These are phyloP conservation scores for Ardeotis arabs DNA, from an alignment of 2,113 vertebrate genomes.

Conservation along the genomic window DNA sequence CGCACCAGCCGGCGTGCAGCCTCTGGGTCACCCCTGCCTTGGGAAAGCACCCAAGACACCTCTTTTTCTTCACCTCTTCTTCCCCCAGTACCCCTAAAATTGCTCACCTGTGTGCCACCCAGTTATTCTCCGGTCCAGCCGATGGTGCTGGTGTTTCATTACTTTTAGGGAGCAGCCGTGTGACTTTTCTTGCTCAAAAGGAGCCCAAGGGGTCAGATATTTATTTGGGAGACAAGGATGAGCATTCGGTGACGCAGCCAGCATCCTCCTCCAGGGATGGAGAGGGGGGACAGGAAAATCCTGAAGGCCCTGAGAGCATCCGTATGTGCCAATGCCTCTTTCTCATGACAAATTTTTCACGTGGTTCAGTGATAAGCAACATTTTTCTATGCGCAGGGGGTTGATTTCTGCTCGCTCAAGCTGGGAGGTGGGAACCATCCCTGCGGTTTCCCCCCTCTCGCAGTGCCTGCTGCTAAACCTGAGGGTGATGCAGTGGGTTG, in stretches of 20 bases:
- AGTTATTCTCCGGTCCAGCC: not conserved
- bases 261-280: not conserved
- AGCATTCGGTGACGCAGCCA: not conserved
- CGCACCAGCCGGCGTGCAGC: fast-evolving
- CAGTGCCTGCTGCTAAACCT: not conserved
- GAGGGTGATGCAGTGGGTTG: not conserved
- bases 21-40: not conserved
- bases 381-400: not conserved
- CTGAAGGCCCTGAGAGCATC: fast-evolving
- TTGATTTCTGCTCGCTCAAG: not conserved
- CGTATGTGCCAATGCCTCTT: not conserved
- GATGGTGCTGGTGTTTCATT: not conserved
- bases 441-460: not conserved
- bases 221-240: not conserved
- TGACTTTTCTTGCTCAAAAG: not conserved
- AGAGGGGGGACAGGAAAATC: not conserved
- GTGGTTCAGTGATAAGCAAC: not conserved
- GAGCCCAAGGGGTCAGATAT: not conserved
- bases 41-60: not conserved
- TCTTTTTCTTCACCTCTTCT: not conserved
- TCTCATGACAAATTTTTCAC: not conserved
- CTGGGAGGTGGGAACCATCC: not conserved
- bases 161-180: not conserved
- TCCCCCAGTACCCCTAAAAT: not conserved
- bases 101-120: fast-evolving